Percentiles rank a stretch among this genome's conserved stretches.
Conservation (phyloP, 1,140 invertebrate genomes). For the Bombus fervidus region DNA sequence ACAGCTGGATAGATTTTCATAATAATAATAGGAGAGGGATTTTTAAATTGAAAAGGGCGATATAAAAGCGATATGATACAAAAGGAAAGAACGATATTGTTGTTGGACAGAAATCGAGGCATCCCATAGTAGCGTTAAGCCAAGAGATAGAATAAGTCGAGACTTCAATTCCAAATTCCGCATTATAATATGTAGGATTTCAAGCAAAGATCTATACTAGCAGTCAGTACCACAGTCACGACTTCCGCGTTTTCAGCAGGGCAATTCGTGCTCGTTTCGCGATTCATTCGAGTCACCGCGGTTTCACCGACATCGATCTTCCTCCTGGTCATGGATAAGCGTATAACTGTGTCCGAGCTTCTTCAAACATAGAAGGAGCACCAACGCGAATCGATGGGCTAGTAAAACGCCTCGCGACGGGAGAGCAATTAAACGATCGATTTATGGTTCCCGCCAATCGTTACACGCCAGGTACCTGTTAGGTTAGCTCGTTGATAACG, state of each 20-base stretch:
- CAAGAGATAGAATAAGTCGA: background rate
- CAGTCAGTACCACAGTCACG: constrained; percentile 42
- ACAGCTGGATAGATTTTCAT: no score
- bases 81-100: background rate
- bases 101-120: no score
- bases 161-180: background rate
- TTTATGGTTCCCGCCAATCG: constrained; percentile 73
- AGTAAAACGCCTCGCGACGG: constrained; percentile 55
- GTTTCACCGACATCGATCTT: constrained; percentile 57
- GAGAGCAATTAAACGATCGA: constrained; percentile 77
- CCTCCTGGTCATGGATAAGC: constrained; percentile 29
- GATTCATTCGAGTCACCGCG: constrained; percentile 58
- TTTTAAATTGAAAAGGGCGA: background rate
- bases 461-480: constrained; percentile 71
- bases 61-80: no score
- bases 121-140: no score
- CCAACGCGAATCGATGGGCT: constrained; percentile 36
- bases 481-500: constrained; percentile 66
- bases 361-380: constrained; percentile 9
- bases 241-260: constrained; percentile 61
- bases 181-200: constrained; percentile 36
- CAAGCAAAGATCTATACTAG: constrained; percentile 13
- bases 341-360: constrained; percentile 48
- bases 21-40: background rate
- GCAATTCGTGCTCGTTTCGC: constrained; percentile 36